phyloP scores from a whole-genome alignment of 2,113 vertebrate genomes.

The Sialia sialis region DNA sequence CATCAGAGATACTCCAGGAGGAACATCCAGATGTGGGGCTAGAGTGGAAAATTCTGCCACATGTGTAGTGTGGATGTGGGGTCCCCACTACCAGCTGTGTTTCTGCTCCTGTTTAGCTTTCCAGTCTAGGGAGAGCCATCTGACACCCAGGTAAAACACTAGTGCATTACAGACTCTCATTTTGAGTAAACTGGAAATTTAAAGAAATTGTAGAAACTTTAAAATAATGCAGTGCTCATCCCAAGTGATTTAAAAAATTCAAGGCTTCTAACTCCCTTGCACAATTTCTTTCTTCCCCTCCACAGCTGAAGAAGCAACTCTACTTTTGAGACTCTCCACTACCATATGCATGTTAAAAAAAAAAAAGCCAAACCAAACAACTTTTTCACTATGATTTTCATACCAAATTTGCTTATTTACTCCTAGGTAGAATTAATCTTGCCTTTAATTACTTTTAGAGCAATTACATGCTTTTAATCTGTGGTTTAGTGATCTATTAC shows the following conservation, averaged over 20 bases:
- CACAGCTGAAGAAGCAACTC: background rate
- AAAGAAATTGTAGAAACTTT: background rate
- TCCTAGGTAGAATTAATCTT: background rate
- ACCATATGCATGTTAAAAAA: background rate
- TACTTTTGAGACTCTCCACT: background rate
- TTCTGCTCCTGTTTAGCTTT: background rate
- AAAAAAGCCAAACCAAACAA: background rate
- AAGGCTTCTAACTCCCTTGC: background rate
- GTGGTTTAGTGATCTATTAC: constrained; percentile 46
- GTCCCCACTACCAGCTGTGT: background rate
- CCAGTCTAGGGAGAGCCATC: background rate
- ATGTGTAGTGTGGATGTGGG: rapidly evolving
- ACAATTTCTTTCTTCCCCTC: background rate
- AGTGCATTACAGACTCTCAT: background rate
- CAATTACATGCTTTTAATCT: constrained; percentile 60
- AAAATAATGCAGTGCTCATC: background rate
- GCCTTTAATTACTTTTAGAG: constrained; percentile 55
- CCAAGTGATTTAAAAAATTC: background rate
- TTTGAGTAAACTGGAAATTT: background rate
- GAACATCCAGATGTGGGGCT: rapidly evolving
- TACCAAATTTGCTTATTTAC: background rate
- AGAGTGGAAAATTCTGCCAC: background rate
- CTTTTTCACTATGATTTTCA: background rate
- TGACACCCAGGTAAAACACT: background rate
- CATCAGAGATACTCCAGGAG: background rate